phyloP scores from a whole-genome alignment of 2,888 invertebrate species.

The Deladenus siricidicola region DNA sequence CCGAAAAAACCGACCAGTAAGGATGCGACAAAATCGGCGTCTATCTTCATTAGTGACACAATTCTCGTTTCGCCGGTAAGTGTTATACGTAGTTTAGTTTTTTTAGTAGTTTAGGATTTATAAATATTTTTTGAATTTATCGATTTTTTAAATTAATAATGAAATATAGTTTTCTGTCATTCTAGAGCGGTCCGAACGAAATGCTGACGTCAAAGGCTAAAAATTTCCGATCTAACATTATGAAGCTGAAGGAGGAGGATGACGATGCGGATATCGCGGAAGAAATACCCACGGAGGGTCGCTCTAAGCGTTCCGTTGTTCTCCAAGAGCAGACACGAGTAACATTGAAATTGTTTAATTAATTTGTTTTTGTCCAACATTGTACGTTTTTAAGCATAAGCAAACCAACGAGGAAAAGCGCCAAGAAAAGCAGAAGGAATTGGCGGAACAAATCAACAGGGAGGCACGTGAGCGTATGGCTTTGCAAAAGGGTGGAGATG shows the following conservation, averaged over 20 bases:
- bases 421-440: conserved; percentile 87
- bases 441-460: conserved; percentile 80
- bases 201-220: conserved; percentile 60
- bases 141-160: conserved; percentile 7
- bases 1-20: conserved; percentile 76
- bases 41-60: conserved; percentile 90
- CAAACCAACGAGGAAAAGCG: conserved; percentile 93
- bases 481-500: conserved; percentile 61
- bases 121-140: conserved; percentile 4
- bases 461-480: conserved; percentile 84
- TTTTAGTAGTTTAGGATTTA: conserved; percentile 15
- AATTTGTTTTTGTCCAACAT: background rate
- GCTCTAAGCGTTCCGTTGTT: conserved; percentile 51
- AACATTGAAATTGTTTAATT: background rate
- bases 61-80: conserved; percentile 65
- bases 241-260: conserved; percentile 60
- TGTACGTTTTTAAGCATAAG: conserved; percentile 59
- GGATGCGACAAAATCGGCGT: conserved; percentile 71
- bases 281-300: conserved; percentile 21
- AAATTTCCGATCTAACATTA: conserved; percentile 64
- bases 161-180: conserved; percentile 23
- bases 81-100: conserved; percentile 1
- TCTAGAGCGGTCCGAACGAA: conserved; percentile 39
- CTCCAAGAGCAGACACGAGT: conserved; percentile 54
- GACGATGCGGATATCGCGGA: conserved; percentile 33